These are phyloP conservation scores for Quiscalus mexicanus DNA, from an alignment of 2,113 vertebrate species.

Conservation along the genomic window DNA sequence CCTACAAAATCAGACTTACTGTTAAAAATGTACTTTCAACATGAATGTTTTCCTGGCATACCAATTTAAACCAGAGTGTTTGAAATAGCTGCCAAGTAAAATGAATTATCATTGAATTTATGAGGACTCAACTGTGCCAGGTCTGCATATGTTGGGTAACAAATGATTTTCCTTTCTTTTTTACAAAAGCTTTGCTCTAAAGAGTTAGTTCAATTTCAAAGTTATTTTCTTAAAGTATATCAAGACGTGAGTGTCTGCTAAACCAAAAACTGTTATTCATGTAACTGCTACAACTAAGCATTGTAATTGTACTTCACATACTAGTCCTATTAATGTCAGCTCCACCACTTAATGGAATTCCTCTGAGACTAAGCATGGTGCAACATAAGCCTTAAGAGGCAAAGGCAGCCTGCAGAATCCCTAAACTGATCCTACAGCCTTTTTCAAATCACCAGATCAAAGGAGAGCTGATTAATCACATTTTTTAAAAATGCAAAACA, in stretches of 20 bases:
- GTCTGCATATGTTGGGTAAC: not conserved
- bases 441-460: not conserved
- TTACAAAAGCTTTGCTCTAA: not conserved
- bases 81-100: constrained; percentile 76
- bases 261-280: not conserved
- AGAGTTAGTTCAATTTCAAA: not conserved
- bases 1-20: constrained; percentile 39
- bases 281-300: not conserved
- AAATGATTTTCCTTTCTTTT: constrained; percentile 1
- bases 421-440: not conserved
- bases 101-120: constrained; percentile 74
- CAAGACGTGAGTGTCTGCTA: not conserved
- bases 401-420: not conserved
- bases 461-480: not conserved
- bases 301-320: not conserved
- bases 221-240: not conserved
- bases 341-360: not conserved
- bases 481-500: not conserved
- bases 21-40: constrained; percentile 45
- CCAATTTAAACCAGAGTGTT: constrained; percentile 48
- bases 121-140: constrained; percentile 43
- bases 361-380: not conserved
- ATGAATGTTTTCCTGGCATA: constrained; percentile 56
- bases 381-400: not conserved
- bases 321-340: not conserved